phyloP scores from a whole-genome alignment of 2,888 invertebrate genomes.

The Perdita meconis region DNA sequence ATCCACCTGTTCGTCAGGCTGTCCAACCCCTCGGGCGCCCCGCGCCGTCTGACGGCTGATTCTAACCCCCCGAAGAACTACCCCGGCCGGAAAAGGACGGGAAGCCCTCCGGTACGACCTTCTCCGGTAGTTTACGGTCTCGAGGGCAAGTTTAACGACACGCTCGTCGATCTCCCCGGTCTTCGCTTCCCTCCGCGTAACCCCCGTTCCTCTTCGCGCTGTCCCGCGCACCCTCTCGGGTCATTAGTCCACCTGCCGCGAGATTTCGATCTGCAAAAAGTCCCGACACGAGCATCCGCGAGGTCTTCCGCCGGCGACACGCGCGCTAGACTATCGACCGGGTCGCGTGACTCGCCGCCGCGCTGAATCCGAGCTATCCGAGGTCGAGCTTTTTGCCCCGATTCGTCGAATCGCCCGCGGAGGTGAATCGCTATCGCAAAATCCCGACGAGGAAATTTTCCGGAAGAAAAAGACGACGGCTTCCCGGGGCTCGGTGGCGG shows the following conservation, averaged over 20 bases:
- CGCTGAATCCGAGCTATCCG: not conserved
- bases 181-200: slow-evolving; percentile 21
- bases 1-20: slow-evolving; percentile 57
- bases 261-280: slow-evolving; percentile 69
- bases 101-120: slow-evolving; percentile 50
- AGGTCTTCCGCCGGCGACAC: slow-evolving; percentile 48
- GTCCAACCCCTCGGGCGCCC: slow-evolving; percentile 35
- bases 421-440: too few relatives aligned
- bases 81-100: slow-evolving; percentile 41
- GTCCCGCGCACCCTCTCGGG: slow-evolving; percentile 51
- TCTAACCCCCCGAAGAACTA: slow-evolving; percentile 4
- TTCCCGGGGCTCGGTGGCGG: not conserved
- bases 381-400: slow-evolving; percentile 5
- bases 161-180: slow-evolving; percentile 70
- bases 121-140: slow-evolving; percentile 70
- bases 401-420: too few relatives aligned
- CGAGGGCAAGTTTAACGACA: slow-evolving; percentile 73
- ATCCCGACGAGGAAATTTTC: too few relatives aligned
- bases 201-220: slow-evolving; percentile 28
- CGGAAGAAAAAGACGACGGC: too few relatives aligned
- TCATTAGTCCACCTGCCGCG: slow-evolving; percentile 63
- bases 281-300: slow-evolving; percentile 59
- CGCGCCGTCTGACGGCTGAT: slow-evolving; percentile 20
- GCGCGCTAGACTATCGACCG: slow-evolving; percentile 35
- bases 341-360: slow-evolving; percentile 32